phyloP scores from a whole-genome alignment of 2,888 invertebrate species.

The Nomada hirtipes region DNA sequence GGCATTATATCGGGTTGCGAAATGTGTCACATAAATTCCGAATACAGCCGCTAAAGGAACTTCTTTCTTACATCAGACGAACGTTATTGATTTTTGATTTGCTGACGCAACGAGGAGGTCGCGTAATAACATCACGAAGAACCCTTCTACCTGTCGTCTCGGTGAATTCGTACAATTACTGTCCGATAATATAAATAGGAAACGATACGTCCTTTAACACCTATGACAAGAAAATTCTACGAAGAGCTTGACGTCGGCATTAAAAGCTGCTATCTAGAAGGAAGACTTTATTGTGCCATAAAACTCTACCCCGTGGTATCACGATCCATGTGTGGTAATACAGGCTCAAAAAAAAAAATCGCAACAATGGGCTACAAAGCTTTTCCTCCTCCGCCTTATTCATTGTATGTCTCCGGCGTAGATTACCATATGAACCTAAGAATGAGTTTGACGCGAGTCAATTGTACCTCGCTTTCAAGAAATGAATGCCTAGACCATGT shows the following conservation, averaged over 20 bases:
- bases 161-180: too few species aligned
- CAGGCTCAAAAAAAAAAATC: neutral
- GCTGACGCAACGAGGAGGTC: neutral
- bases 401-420: constrained; percentile 9
- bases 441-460: constrained; percentile 15
- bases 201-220: neutral
- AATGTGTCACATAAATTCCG: constrained; percentile 7
- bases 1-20: constrained; percentile 20
- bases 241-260: neutral
- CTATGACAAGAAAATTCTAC: neutral
- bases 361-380: constrained; percentile 33
- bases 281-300: neutral
- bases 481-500: neutral
- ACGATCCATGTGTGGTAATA: constrained; percentile 3
- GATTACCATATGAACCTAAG: constrained; percentile 26
- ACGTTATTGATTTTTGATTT: neutral
- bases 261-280: neutral
- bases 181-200: neutral
- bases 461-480: constrained; percentile 7
- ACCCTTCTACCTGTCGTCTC: neutral
- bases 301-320: constrained; percentile 3
- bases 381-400: constrained; percentile 32
- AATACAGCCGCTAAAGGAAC: neutral
- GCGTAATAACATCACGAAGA: neutral
- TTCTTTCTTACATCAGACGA: neutral